phyloP scores from a whole-genome alignment of 53 echinoderm and acorn worm genomes.

The Mesocentrotus franciscanus region DNA sequence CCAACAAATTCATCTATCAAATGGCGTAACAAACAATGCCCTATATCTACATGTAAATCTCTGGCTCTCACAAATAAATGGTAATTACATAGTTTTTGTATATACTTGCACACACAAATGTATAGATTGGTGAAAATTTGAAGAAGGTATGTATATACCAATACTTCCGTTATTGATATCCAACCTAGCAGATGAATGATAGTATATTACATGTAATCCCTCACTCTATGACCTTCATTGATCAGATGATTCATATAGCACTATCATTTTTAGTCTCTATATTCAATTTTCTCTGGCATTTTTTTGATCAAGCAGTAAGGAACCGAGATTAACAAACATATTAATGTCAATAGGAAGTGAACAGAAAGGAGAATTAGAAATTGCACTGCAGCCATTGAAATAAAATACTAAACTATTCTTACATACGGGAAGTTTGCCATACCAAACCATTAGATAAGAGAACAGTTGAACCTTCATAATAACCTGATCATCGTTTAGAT shows the following conservation, averaged over 20 bases:
- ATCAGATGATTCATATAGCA: not conserved
- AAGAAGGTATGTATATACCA: no score
- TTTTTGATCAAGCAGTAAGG: not conserved
- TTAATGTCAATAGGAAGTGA: not conserved
- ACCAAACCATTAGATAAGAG: not conserved
- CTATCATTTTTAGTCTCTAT: not conserved
- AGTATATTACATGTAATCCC: not conserved
- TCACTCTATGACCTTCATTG: not conserved
- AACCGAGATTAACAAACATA: not conserved
- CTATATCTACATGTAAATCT: not conserved
- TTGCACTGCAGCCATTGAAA: not conserved
- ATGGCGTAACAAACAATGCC: not conserved
- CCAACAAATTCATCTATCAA: no score
- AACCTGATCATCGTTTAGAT: not conserved
- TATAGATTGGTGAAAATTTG: no score
- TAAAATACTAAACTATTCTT: not conserved
- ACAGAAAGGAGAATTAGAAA: not conserved
- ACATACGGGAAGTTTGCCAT: no score
- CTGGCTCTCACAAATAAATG: not conserved
- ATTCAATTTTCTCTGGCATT: not conserved
- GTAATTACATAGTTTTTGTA: no score
- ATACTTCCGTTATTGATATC: no score
- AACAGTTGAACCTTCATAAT: not conserved
- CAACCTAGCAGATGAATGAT: not conserved
- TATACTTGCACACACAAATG: no score